Evolutionary conservation across 1,140 invertebrate genomes (phyloP).

Genomic region (Heliconius hewitsoni): DNA sequence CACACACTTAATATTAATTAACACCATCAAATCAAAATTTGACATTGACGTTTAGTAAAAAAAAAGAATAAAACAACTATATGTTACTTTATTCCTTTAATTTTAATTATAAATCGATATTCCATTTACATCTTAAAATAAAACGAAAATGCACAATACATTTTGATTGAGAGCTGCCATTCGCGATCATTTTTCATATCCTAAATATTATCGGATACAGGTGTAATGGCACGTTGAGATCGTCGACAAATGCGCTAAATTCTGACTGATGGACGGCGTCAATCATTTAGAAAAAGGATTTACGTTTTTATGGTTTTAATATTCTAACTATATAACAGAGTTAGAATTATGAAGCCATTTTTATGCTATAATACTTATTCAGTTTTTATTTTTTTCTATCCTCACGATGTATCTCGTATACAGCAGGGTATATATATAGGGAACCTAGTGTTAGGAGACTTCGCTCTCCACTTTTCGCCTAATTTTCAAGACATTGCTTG

Average conservation of each 20-base stretch:
- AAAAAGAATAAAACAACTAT: background rate
- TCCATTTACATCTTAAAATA: background rate
- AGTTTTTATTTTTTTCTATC: no score
- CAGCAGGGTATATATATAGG: no score
- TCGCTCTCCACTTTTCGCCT: no score
- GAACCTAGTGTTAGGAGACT: no score
- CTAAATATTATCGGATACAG: constrained; percentile 10
- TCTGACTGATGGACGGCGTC: constrained; percentile 24
- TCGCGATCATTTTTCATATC: constrained; percentile 16
- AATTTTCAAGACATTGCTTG: no score
- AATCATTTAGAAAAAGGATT: constrained; percentile 27
- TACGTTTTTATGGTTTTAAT: constrained; percentile 2
- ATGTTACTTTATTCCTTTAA: background rate
- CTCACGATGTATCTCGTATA: no score
- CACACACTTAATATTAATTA: no score
- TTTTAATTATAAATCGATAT: background rate
- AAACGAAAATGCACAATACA: background rate
- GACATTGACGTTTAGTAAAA: background rate
- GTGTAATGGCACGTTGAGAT: constrained; percentile 25
- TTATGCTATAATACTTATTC: background rate
- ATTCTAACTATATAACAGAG: background rate
- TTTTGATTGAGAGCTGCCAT: constrained; percentile 15
- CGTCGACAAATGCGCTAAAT: constrained; percentile 17
- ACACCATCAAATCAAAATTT: background rate
- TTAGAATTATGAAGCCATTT: background rate